phyloP scores from a whole-genome alignment of 2,113 vertebrate species.

The Podarcis raffonei region DNA sequence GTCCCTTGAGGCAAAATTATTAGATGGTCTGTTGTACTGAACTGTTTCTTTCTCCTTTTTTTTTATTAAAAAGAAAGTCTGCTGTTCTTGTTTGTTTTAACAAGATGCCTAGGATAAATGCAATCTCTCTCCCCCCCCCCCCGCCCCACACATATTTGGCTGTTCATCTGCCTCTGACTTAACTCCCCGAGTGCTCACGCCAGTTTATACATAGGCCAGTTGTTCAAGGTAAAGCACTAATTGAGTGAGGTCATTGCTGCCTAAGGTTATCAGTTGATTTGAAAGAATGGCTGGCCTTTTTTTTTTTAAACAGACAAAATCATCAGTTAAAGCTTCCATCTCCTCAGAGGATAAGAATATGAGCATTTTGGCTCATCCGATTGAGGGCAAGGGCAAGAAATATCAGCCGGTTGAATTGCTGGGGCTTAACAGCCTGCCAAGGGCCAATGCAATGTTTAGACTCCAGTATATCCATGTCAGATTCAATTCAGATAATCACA shows the following conservation, averaged over 20 bases:
- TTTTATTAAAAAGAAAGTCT: background rate
- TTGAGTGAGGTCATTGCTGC: slow-evolving; percentile 44
- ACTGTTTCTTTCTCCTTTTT: slow-evolving; percentile 2
- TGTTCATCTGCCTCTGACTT: slow-evolving; percentile 40
- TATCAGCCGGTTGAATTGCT: slow-evolving; percentile 7
- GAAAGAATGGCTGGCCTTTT: slow-evolving; percentile 23
- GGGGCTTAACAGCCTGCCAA: slow-evolving; percentile 33
- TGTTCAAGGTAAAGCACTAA: slow-evolving; percentile 43
- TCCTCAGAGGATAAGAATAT: slow-evolving; percentile 40
- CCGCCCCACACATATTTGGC: slow-evolving; percentile 17
- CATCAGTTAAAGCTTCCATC: slow-evolving; percentile 45
- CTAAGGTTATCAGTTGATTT: slow-evolving; percentile 44
- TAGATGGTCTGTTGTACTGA: background rate
- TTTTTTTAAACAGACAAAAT: slow-evolving; percentile 45
- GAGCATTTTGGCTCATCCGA: slow-evolving; percentile 30
- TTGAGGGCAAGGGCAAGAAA: slow-evolving; percentile 18
- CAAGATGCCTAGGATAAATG: slow-evolving; percentile 21
- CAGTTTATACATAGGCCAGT: slow-evolving; percentile 38
- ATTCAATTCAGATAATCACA: slow-evolving; percentile 51
- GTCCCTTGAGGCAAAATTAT: slow-evolving; percentile 24
- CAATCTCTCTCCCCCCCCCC: background rate
- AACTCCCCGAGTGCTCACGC: slow-evolving; percentile 17
- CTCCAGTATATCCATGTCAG: slow-evolving; percentile 9
- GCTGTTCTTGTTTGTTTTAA: background rate
- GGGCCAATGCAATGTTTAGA: slow-evolving; percentile 33